Evolutionary conservation across 2,888 invertebrate species (phyloP).

Genomic region (Tetheella fluctuosa): DNA sequence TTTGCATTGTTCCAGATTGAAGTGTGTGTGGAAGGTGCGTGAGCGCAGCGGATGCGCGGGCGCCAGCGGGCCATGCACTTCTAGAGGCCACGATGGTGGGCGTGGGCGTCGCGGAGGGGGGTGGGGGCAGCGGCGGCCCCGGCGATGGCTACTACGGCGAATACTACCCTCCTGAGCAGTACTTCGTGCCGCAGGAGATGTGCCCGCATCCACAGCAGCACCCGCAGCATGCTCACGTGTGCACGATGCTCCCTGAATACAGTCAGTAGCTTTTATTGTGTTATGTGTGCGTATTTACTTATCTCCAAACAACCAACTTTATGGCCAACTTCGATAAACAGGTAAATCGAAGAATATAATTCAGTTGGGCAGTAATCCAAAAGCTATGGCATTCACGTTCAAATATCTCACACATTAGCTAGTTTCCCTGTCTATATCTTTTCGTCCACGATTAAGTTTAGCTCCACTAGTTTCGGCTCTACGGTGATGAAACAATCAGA

Average conservation of each 20-base stretch:
- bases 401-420: too few species aligned
- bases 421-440: too few species aligned
- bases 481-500: too few species aligned
- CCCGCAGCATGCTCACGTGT: constrained; percentile 86
- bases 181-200: constrained; percentile 84
- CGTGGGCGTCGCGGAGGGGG: constrained; percentile 78
- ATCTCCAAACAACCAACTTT: neutral
- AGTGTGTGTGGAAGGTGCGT: constrained; percentile 43
- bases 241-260: constrained; percentile 89
- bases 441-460: too few species aligned
- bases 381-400: too few species aligned
- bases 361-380: too few species aligned
- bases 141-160: constrained; percentile 80
- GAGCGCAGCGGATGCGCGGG: constrained; percentile 62
- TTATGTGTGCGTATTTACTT: neutral
- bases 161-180: constrained; percentile 84
- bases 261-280: constrained; percentile 79
- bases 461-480: too few species aligned
- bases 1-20: constrained; percentile 60
- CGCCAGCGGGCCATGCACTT: constrained; percentile 68
- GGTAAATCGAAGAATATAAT: too few species aligned
- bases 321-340: neutral
- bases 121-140: constrained; percentile 69
- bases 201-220: constrained; percentile 86
- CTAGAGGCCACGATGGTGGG: constrained; percentile 75